These are phyloP conservation scores for Taenioides sp. DNA, from an alignment of 2,797 vertebrate genomes.

Conservation along the genomic window DNA sequence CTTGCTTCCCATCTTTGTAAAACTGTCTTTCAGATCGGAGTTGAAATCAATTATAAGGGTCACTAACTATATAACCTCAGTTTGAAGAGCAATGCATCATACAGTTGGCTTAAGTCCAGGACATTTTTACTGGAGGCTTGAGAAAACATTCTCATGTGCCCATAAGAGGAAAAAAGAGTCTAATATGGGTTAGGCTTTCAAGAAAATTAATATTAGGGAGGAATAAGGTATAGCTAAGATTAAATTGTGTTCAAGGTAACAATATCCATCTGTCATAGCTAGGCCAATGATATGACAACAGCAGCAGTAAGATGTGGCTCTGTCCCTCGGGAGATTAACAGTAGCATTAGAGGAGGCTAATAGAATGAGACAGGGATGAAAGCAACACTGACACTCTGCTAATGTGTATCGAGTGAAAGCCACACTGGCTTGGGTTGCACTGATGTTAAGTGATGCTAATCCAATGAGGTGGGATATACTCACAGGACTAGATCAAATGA, in stretches of 20 bases:
- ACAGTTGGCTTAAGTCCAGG: conserved; percentile 8
- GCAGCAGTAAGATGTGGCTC: conserved; percentile 34
- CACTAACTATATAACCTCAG: too few species aligned
- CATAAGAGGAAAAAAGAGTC: not conserved
- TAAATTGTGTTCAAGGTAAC: conserved; percentile 27
- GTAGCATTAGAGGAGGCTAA: conserved; percentile 67
- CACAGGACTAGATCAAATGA: conserved; percentile 51
- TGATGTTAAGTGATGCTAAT: conserved; percentile 54
- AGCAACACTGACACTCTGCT: conserved; percentile 57
- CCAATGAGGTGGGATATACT: conserved; percentile 54
- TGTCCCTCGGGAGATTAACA: conserved; percentile 63
- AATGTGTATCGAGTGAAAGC: conserved; percentile 70
- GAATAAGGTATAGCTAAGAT: not conserved
- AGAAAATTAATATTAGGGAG: not conserved
- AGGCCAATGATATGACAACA: conserved; percentile 56
- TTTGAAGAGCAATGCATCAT: conserved; percentile 5
- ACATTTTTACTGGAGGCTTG: not conserved
- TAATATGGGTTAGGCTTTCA: not conserved
- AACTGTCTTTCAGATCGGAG: too few species aligned
- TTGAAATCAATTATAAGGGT: too few species aligned
- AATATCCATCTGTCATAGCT: conserved; percentile 52
- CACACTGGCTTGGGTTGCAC: conserved; percentile 46
- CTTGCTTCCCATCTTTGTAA: too few species aligned
- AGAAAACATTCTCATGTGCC: not conserved
- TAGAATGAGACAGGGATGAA: conserved; percentile 66